Base-by-base conservation (phyloP, 1,140 invertebrate genomes). In the Pseudomyrmex flavicornis region DNA sequence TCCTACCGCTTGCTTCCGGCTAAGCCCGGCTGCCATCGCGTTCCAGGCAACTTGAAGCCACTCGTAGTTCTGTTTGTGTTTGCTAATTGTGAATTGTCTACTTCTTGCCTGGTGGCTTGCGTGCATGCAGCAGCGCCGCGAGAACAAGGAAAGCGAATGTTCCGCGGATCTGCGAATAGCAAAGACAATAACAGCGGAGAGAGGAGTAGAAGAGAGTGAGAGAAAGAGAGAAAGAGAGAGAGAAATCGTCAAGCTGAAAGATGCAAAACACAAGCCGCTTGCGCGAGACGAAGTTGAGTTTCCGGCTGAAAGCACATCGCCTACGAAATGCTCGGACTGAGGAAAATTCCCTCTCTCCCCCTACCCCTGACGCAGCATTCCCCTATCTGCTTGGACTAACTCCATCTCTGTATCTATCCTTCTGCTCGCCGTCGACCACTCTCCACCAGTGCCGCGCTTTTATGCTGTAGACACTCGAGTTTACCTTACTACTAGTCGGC, bases 81-180 rank as follows among this genome's bases (percentile, higher is more conserved):
- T 94, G 92, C 93, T 94, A 94, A 94, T 94, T 94, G 94, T 93
- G 93, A 94, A 94, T 94, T 94, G 93, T 94, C 94, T 94, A 92
- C 91, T 93, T 93, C 91, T 94, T 92, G 91, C 88, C 85, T 52
- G 87, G 83, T 86, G 77, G 84, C 68, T 76, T 79, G 89, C 74
- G 88, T 82, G 82, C 35, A 35, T 87, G 63, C 74, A 66, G 65
- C 50, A 69, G 26, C 63, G 62, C 46, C 61, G 59, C 61, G 59
- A 83, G 62, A 66, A 72, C 63, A 68, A 87, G 26, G 20, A 12
- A 61, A 61, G 48, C 52, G 50, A 17, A 69, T 48, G 35, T 70
- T 79, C 20, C 62, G 68, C 17, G 54, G 7, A 79, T 72, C 12
- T 72, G 35, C 54, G 58, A 69, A 79, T 15, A 79, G 48, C 44